Conservation (phyloP, 2,113 vertebrate genomes). For the Glareola pratincola region DNA sequence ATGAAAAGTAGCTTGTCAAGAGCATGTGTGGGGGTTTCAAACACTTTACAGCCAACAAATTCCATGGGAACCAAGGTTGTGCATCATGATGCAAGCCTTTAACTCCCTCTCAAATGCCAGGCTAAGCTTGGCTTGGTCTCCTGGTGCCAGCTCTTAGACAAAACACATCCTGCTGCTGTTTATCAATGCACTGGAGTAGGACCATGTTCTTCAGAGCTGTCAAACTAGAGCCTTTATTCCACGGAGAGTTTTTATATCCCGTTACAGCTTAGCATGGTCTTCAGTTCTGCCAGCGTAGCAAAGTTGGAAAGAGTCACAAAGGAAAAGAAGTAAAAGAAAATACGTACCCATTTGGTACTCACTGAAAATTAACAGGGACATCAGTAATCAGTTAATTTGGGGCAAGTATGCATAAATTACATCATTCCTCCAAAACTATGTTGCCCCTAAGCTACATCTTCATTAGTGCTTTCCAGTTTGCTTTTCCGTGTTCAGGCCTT, state of each 20-base stretch:
- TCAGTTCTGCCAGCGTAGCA: neutral
- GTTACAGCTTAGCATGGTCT: neutral
- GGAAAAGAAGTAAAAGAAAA: neutral
- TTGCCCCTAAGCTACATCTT: neutral
- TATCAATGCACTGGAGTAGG: fast-evolving
- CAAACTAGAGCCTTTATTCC: neutral
- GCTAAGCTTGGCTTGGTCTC: neutral
- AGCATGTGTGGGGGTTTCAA: neutral
- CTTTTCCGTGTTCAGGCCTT: neutral
- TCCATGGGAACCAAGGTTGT: neutral
- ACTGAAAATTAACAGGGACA: neutral
- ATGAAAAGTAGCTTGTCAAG: neutral
- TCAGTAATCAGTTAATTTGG: neutral
- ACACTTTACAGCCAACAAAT: neutral
- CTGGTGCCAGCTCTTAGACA: neutral
- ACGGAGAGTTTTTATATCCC: neutral
- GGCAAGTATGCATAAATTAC: neutral
- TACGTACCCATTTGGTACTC: neutral
- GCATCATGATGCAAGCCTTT: neutral
- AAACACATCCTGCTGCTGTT: neutral
- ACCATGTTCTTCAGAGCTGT: neutral
- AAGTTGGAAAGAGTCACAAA: neutral
- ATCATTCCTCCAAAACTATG: neutral
- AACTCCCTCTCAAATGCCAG: neutral
- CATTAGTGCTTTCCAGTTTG: neutral